Percentiles rank a stretch among this genome's conserved stretches.
Conservation (phyloP, 2,113 vertebrate genomes). For the Diadophis punctatus region DNA sequence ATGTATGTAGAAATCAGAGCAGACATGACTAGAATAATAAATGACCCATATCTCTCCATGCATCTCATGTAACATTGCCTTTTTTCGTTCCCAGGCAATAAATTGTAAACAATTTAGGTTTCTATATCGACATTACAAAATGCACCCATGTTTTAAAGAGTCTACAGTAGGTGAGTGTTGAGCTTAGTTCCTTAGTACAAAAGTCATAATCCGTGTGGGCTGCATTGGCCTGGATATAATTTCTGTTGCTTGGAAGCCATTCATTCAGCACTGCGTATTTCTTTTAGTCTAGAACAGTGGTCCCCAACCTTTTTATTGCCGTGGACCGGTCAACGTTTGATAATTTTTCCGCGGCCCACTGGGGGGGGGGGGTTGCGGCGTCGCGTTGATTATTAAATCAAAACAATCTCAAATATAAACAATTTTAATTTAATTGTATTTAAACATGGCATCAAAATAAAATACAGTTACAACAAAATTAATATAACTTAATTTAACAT, state of each 20-base stretch:
- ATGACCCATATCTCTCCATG: background rate
- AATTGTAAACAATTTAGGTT: background rate
- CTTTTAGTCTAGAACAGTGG: background rate
- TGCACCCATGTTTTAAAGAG: background rate
- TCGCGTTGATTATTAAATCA: no score
- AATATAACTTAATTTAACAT: no score
- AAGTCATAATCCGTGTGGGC: background rate
- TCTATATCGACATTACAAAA: background rate
- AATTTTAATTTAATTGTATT: no score
- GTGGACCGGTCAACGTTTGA: no score
- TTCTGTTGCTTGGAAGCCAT: background rate
- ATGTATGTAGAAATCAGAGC: background rate
- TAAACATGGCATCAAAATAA: no score
- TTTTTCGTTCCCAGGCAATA: background rate
- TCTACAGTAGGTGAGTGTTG: background rate
- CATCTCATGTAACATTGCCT: background rate
- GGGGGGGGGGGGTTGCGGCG: no score
- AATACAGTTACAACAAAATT: no score
- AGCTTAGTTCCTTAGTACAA: background rate
- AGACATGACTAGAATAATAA: background rate
- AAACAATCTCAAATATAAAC: no score
- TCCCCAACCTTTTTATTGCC: no score
- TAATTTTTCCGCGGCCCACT: no score
- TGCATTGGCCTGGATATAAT: background rate
- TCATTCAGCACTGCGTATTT: background rate